Evolutionary conservation across 2,113 vertebrate species (phyloP), one percentile per base, ranked within the genome.

Genomic region (Copsychus sechellarum): DNA sequence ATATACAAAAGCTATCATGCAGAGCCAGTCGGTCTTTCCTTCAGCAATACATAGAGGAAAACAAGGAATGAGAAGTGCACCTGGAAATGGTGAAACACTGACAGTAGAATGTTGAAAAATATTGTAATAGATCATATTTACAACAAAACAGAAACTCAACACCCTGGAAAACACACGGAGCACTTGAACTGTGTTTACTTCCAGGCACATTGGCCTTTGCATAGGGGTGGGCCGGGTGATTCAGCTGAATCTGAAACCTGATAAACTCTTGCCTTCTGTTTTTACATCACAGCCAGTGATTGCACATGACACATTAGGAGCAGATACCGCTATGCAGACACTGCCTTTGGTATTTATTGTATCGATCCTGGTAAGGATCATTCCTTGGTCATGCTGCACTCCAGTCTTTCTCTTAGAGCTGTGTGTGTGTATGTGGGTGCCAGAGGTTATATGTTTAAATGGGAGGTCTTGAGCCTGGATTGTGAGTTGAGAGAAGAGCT

Each of bases 181-280:
- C 91, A 57, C 95, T 97, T 78, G 81, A 87, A 83, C 70, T 94
- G 38, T 95, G 95, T 97, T 97, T 97, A 96, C 95, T 97, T 86
- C 93, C 84, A 95, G 96, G 88, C 92, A 95, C 53, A 36, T 53
- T 83, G 83, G 67, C 90, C 91, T 97, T 97, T 97, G 94, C 96
- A 81, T 96, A 97, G 78, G 96, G 96, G 95, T 97, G 96, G 91
- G 93, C 82, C 34, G 29, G 74, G 71, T 96, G 94, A 97, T 95
- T 97, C 97, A 97, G 96, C 89, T 95, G 90, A 97, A 97, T 88
- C 92, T 96, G 96, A 97, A 98, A 98, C 96, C 96, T 88, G 96
- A 98, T 97, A 95, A 96, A 95, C 95, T 95, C 92, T 93, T 88
- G 91, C 95, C 93, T 98, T 93, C 91, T 97, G 94, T 92, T 97